Conservation (phyloP, 2,113 vertebrate species). For the Malaclemys terrapin region DNA sequence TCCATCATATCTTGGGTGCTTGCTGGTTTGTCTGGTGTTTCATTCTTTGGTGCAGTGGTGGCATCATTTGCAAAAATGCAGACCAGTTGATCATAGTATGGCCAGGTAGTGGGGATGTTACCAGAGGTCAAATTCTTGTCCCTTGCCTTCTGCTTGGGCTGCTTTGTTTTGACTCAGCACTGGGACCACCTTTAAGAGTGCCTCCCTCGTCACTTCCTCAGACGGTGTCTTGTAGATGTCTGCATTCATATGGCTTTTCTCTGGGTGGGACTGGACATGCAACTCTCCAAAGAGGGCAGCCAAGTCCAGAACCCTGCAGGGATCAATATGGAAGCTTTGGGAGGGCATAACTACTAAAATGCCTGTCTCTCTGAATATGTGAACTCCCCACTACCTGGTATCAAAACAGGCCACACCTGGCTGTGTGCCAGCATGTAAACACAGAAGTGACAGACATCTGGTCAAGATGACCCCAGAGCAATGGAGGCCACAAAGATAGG, state of each 20-base stretch:
- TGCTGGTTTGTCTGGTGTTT: neutral
- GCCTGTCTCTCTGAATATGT: neutral
- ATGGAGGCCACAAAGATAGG: accelerated
- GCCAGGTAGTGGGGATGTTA: accelerated
- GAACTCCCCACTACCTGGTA: neutral
- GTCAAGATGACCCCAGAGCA: neutral
- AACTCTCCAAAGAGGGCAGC: accelerated
- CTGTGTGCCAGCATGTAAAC: neutral
- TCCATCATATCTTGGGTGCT: neutral
- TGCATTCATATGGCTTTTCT: neutral
- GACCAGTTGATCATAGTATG: accelerated
- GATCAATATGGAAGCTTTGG: neutral
- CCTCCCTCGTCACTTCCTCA: neutral
- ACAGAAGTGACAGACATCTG: neutral
- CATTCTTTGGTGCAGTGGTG: neutral
- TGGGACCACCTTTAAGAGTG: accelerated
- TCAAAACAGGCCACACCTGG: neutral
- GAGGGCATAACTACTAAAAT: neutral
- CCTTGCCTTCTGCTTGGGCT: neutral
- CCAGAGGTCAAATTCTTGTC: neutral
- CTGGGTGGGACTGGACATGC: no score
- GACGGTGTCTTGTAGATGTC: neutral
- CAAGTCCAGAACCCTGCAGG: accelerated
- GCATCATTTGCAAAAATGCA: neutral
- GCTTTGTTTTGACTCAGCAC: accelerated